Base-by-base conservation (phyloP, 2,888 invertebrate genomes). In the Meghimatium bilineatum region DNA sequence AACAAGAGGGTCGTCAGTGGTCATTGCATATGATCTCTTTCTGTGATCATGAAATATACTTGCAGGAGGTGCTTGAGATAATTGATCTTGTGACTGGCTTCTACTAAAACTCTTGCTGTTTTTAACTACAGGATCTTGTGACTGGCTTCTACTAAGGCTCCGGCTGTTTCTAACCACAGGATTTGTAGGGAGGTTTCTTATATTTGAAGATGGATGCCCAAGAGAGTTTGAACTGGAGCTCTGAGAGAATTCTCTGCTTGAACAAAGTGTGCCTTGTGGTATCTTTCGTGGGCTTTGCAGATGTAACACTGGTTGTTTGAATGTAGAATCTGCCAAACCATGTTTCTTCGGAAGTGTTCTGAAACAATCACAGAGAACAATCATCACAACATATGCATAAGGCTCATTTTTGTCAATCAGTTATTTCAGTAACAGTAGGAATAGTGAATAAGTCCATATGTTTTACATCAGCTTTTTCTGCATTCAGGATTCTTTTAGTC, bases 231-330 rank as follows among this genome's bases (percentile, higher is more conserved):
- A 69, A 44, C 32, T 52, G 23, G 0, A 29, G 12, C 23, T 38
- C 23, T 52, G 80, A 56, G 23, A n/a, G 29, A 72, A 56, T 10
- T 72, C 56, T n/a, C 38, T 56, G 3, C 34, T 44, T 56, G 56
- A 60, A 29, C 34, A 0, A 20, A 20, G 29, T 49, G 52, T 69
- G 49, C 66, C 34, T 1, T 52, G 49, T 56, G 49, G 56, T 12
- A 44, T 71, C 34, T 80, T 69, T 17, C 60, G 60, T 23, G 80
- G 80, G 52, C 80, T 80, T 14, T 60, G 32, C 56, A 49, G 72
- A 29, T 71, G 71, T 29, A 29, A 52, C 8, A 34, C 44, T 26
- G 80, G 80, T 44, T 80, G 80, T 29, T 75, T 75, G 75, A 82
- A 82, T 0, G 44, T 32, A 34, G 23, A 38, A 34, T 67, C 34